A percentile compares a stretch with the other conserved stretches of the same genome.
Evolutionary conservation across 2,113 vertebrate genomes (phyloP).

Genomic region (Dasyprocta punctata): DNA sequence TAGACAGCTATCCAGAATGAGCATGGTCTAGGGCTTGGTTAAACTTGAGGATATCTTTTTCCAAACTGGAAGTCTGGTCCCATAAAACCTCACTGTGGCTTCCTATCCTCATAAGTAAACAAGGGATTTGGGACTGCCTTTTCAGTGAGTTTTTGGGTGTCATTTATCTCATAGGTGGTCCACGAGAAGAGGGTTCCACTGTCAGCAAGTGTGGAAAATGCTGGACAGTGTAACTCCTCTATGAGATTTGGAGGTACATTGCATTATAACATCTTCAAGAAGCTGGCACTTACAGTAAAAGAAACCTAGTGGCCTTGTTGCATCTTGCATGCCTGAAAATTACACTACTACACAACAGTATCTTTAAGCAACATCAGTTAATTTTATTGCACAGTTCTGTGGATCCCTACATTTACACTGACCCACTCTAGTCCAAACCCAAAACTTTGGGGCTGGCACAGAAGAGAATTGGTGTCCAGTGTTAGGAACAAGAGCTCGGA

Average conservation of each 20-base stretch:
- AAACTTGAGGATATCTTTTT: background rate
- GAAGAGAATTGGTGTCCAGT: background rate
- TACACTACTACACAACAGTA: background rate
- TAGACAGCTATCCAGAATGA: background rate
- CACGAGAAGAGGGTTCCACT: background rate
- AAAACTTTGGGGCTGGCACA: background rate
- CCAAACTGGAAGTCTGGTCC: slow-evolving; percentile 16
- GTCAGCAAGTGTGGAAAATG: background rate
- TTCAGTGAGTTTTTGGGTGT: slow-evolving; percentile 3
- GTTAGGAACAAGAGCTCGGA: background rate
- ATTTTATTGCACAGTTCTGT: background rate
- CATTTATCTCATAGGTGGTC: background rate
- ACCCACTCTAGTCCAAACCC: background rate
- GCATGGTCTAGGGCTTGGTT: background rate
- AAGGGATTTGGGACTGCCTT: background rate
- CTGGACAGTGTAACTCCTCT: background rate
- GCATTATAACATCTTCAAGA: background rate
- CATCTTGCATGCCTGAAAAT: background rate
- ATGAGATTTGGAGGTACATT: background rate
- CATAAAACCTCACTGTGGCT: background rate
- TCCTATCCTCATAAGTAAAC: slow-evolving; percentile 14
- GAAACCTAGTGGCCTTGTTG: background rate
- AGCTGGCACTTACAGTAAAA: background rate
- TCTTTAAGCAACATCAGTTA: background rate
- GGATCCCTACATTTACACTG: background rate